These are phyloP conservation scores for Pectinophora gossypiella DNA, from an alignment of 1,140 invertebrate genomes.

Conservation along the genomic window DNA sequence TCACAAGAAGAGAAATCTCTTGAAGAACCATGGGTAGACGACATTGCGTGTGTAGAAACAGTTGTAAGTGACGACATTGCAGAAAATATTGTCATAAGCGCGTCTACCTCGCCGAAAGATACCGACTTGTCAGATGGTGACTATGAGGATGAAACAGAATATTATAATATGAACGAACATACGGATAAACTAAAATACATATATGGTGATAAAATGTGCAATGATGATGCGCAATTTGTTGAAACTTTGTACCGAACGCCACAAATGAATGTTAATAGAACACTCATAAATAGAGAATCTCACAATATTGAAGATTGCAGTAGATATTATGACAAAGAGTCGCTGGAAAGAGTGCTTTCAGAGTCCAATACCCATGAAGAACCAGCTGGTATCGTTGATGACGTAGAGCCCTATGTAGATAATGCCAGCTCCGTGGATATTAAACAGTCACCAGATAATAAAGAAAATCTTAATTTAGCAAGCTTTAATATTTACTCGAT, in stretches of 20 bases:
- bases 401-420: too few relatives aligned
- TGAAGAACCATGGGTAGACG: constrained; percentile 62
- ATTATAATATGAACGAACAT: constrained; percentile 25
- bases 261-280: constrained; percentile 57
- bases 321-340: constrained; percentile 34
- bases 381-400: too few relatives aligned
- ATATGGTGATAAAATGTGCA: constrained; percentile 44
- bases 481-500: too few relatives aligned
- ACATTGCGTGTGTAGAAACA: constrained; percentile 66
- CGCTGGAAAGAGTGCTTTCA: constrained; percentile 37
- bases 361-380: constrained; percentile 17
- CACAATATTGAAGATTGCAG: constrained; percentile 19
- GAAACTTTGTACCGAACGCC: constrained; percentile 55
- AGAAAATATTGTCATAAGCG: constrained; percentile 45
- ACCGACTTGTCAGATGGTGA: constrained; percentile 22
- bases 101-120: constrained; percentile 31
- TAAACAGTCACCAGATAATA: too few relatives aligned
- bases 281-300: constrained; percentile 46
- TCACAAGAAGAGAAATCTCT: constrained; percentile 27
- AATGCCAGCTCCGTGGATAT: too few relatives aligned
- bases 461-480: too few relatives aligned
- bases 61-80: constrained; percentile 62
- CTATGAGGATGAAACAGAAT: constrained; percentile 12
- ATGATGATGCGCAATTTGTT: constrained; percentile 38
- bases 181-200: constrained; percentile 48